Base-by-base conservation (phyloP, 2,888 invertebrate species). In the Clanis bilineata region DNA sequence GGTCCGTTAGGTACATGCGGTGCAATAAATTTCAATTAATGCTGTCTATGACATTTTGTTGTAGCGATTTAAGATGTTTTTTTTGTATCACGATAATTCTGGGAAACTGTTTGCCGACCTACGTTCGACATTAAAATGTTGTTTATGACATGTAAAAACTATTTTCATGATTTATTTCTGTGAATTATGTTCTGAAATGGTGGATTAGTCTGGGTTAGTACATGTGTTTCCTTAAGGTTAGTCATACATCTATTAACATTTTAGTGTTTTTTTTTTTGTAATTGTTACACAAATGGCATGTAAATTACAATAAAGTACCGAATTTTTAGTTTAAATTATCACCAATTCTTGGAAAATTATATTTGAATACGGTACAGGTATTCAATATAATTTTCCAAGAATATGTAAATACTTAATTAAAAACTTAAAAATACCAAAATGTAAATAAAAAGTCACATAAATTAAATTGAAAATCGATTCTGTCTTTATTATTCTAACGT, bases 1-100 rank as follows among this genome's bases (percentile, higher is more conserved):
- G 78, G 80, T 78, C 77, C 76, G 80, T 80, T 79, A 77, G 68
- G 72, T 76, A 76, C 77, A 79, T 76, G 82, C 86, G 79, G 81
- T 80, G 83, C 77, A 88, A 91, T 92, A 91, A 88, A 91, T 92
- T 91, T 91, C 88, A 91, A 92, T 92, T 88, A 90, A 82, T 82
- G 76, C 73, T 79, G 90, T 77, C 83, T 79, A 78, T 80, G 82
- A 79, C 79, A 84, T 84, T 87, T 51, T 32, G 9, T 88, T 69
- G 76, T 73, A 66, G 82, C 83, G 88, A 88, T 90, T 89, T 85
- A 82, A 80, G 75, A 69, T 69, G 67, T 67, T 69, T 75, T 73
- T n/a, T 77, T 74, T 69, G 69, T 68, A 67, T 67, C 65, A 66
- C 63, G 58, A 64, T 69, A 38, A 43, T 58, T 58, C 23, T 25